A percentile compares a stretch with the other conserved stretches of the same genome.
Conservation (phyloP, 2,797 vertebrate genomes). For the Sebastes baramenuke region DNA sequence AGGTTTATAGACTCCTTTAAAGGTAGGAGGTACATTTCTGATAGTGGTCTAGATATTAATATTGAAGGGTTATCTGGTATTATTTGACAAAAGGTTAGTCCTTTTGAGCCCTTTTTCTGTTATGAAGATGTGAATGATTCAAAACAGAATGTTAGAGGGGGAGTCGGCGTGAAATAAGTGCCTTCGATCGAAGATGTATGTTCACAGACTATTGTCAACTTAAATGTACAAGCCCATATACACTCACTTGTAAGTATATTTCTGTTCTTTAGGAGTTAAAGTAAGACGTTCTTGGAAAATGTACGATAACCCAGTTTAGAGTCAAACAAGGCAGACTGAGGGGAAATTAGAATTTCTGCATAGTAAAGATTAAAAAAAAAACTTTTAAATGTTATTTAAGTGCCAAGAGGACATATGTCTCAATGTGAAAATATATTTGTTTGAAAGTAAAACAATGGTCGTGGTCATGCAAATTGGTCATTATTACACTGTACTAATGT, state of each 20-base stretch:
- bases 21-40: conserved; percentile 20
- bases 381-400: background rate
- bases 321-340: background rate
- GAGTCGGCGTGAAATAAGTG: background rate
- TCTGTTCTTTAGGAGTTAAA: background rate
- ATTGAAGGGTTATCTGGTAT: background rate
- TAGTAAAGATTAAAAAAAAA: no score
- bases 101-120: background rate
- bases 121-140: background rate
- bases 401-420: no score
- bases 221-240: background rate
- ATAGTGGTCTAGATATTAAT: background rate
- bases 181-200: background rate
- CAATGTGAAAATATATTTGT: background rate
- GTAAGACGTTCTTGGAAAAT: background rate
- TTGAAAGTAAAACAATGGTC: background rate
- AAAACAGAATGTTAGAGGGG: background rate
- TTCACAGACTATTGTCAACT: background rate
- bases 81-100: background rate
- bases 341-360: no score
- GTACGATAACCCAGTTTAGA: background rate
- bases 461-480: background rate
- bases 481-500: background rate
- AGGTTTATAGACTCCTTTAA: conserved; percentile 38
- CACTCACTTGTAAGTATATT: background rate